phyloP scores from a whole-genome alignment of 2,797 vertebrate species.

The Perdix hodgsoniae region DNA sequence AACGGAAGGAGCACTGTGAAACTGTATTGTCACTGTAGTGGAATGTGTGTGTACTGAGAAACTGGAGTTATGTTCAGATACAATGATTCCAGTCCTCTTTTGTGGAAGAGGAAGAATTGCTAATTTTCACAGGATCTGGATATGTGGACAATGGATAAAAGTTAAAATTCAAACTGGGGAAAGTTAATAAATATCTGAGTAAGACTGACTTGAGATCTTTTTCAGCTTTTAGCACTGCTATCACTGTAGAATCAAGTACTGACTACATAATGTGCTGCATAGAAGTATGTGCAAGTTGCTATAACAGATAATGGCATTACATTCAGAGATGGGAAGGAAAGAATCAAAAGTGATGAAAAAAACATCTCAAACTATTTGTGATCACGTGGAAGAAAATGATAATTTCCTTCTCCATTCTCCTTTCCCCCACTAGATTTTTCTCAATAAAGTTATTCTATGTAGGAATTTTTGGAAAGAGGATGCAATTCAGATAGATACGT shows the following conservation, averaged over 20 bases:
- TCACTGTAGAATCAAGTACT: neutral
- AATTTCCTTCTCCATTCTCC: neutral
- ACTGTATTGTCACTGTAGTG: neutral
- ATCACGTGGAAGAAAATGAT: neutral
- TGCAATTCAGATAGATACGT: neutral
- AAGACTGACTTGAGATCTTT: neutral
- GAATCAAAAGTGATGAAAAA: neutral
- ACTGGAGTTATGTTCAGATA: neutral
- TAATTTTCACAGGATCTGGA: neutral
- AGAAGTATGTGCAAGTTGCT: neutral
- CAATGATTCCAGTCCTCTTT: neutral
- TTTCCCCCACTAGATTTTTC: neutral
- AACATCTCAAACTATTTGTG: neutral
- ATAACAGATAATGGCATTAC: neutral
- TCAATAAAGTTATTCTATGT: neutral
- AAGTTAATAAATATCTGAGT: neutral
- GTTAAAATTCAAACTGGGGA: neutral
- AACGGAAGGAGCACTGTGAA: neutral
- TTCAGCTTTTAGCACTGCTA: neutral
- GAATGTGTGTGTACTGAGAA: neutral
- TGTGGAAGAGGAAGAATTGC: neutral
- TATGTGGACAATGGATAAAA: constrained; percentile 41
- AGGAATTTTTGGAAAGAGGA: neutral
- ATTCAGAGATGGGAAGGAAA: neutral
- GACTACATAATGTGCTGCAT: neutral